Evolutionary conservation across 2,888 invertebrate species (phyloP).

Genomic region (Boloria euphrosyne): DNA sequence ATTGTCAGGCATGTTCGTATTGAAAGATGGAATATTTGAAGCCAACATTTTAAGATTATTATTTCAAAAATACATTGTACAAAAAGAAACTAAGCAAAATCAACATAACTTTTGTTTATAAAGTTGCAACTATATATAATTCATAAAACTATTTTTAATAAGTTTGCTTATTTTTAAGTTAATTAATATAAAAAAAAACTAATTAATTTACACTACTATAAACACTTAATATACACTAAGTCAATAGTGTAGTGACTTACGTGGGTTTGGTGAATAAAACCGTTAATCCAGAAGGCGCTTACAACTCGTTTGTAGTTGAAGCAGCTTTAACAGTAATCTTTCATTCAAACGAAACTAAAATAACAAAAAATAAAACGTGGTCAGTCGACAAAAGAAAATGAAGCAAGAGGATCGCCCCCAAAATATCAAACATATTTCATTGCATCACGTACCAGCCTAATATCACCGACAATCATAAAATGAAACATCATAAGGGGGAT

Average conservation of each 20-base stretch:
- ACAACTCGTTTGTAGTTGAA: conserved; percentile 14
- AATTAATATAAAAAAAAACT: too few relatives aligned
- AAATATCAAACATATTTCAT: conserved; percentile 53
- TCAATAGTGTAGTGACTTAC: neutral
- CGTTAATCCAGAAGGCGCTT: conserved; percentile 10
- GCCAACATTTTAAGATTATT: too few relatives aligned
- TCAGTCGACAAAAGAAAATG: conserved; percentile 32
- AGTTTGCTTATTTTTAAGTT: too few relatives aligned
- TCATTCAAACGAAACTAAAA: conserved; percentile 8
- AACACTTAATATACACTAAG: too few relatives aligned
- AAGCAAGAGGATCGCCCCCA: conserved; percentile 35
- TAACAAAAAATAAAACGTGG: conserved; percentile 26
- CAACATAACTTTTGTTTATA: too few relatives aligned
- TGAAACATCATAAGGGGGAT: conserved; percentile 77
- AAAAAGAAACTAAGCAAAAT: too few relatives aligned
- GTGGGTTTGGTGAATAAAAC: neutral
- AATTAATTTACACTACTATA: too few relatives aligned
- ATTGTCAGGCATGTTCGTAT: too few relatives aligned
- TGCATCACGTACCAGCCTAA: conserved; percentile 64
- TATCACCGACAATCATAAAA: conserved; percentile 75
- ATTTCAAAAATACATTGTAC: too few relatives aligned
- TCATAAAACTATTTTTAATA: too few relatives aligned
- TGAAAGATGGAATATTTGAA: too few relatives aligned
- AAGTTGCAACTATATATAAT: too few relatives aligned
- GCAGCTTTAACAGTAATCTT: conserved; percentile 7